Conservation (phyloP, 92 coral and sea anemone genomes). For the Heliopora coerulea region DNA sequence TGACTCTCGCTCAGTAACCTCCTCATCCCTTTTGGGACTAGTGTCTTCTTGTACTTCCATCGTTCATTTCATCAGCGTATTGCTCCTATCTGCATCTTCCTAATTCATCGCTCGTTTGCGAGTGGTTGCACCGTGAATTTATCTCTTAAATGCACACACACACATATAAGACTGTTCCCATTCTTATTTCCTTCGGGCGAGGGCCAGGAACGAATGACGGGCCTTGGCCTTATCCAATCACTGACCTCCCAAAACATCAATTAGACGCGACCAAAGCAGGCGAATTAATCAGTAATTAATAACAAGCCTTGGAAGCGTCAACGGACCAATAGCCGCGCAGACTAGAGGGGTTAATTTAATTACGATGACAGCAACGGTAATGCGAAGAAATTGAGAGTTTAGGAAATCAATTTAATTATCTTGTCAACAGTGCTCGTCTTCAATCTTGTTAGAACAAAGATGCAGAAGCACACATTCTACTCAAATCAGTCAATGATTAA, state of each 20-base stretch:
- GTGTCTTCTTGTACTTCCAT: constrained; percentile 1
- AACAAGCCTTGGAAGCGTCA: constrained; percentile 15
- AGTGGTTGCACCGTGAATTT: constrained; percentile 7
- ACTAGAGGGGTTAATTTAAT: constrained; percentile 76
- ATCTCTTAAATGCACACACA: constrained; percentile 33
- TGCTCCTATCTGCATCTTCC: background rate
- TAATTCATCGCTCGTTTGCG: constrained; percentile 10
- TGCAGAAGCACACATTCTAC: background rate
- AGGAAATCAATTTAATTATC: constrained; percentile 33
- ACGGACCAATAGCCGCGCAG: constrained; percentile 28
- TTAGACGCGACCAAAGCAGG: constrained; percentile 14
- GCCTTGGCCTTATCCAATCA: constrained; percentile 27
- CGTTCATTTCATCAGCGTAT: background rate
- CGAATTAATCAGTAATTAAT: constrained; percentile 32
- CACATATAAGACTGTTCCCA: constrained; percentile 4
- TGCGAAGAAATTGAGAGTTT: constrained; percentile 23
- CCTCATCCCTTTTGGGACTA: background rate
- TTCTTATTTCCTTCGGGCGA: constrained; percentile 34
- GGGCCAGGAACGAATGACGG: constrained; percentile 29
- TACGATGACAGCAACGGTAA: constrained; percentile 64
- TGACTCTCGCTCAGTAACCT: background rate
- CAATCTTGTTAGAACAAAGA: constrained; percentile 39
- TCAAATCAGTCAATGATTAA: constrained; percentile 20
- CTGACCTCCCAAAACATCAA: constrained; percentile 1
- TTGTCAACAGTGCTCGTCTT: constrained; percentile 36